Conservation (phyloP, 2,113 vertebrate species). For the Nerophis lumbriciformis region DNA sequence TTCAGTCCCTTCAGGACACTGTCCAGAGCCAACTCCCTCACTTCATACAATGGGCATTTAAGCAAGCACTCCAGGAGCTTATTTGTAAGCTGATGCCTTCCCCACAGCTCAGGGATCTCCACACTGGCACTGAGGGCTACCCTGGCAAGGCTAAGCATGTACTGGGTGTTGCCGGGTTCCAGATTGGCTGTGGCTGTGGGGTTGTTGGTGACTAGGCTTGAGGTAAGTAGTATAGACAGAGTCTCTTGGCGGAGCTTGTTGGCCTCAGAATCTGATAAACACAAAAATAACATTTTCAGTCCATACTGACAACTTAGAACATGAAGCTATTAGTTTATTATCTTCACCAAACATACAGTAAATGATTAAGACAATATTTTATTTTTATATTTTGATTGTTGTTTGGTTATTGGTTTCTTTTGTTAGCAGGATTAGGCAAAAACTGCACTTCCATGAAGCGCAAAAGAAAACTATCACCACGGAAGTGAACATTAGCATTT, state of each 20-base stretch:
- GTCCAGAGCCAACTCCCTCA: conserved; percentile 76
- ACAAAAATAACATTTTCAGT: background rate
- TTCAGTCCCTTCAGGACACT: conserved; percentile 67
- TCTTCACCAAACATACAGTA: too few species aligned
- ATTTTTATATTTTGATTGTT: background rate
- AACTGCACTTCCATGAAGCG: too few species aligned
- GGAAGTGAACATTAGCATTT: too few species aligned
- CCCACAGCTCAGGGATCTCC: conserved; percentile 44
- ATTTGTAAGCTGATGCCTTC: background rate
- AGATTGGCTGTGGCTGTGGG: conserved; percentile 27
- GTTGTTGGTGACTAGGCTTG: conserved; percentile 70
- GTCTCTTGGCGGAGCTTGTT: conserved; percentile 71
- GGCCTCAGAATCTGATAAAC: conserved; percentile 65
- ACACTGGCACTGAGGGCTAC: conserved; percentile 63
- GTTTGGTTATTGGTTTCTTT: background rate
- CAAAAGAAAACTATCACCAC: too few species aligned
- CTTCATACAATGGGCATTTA: conserved; percentile 77
- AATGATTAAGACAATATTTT: background rate
- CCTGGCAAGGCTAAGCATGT: conserved; percentile 82
- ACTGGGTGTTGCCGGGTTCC: conserved; percentile 79
- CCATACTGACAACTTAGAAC: background rate
- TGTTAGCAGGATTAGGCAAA: background rate
- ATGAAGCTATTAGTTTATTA: too few species aligned
- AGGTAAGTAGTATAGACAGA: conserved; percentile 66
- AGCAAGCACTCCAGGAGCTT: conserved; percentile 67